Evolutionary conservation across 1,140 invertebrate genomes (phyloP).

Genomic region (Bombus confusus): DNA sequence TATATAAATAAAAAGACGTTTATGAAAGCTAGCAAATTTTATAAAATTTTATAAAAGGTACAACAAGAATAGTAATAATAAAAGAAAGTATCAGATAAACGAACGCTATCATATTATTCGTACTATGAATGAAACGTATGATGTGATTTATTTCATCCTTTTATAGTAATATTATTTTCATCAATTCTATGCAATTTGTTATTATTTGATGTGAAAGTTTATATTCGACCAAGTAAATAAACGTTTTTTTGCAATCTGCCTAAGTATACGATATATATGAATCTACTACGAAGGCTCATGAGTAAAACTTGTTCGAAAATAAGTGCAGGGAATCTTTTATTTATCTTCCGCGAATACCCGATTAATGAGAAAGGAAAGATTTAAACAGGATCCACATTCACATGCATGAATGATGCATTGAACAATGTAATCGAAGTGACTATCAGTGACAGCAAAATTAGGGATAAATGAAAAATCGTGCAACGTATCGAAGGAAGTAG

Average conservation of each 20-base stretch:
- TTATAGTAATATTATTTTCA: background rate
- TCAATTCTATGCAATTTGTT: background rate
- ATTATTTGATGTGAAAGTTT: background rate
- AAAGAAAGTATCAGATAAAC: background rate
- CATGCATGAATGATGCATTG: background rate
- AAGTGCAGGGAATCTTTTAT: background rate
- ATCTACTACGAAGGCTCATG: background rate
- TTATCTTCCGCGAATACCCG: background rate
- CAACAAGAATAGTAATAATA: background rate
- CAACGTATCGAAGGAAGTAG: slow-evolving; percentile 4
- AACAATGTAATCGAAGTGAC: background rate
- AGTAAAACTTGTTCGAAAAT: slow-evolving; percentile 1
- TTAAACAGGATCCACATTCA: background rate
- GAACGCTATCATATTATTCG: background rate
- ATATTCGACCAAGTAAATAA: background rate
- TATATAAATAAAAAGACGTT: slow-evolving; percentile 31
- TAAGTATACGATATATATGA: background rate
- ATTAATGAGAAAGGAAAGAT: background rate
- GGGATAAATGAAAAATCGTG: background rate
- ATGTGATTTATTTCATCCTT: background rate
- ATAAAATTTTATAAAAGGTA: background rate
- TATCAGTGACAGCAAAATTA: background rate
- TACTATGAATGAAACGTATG: background rate
- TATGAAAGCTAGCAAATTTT: background rate
- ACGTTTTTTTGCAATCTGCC: background rate